These are phyloP conservation scores for Drosophila bocqueti DNA, from an alignment of 1,140 invertebrate genomes.

Conservation along the genomic window DNA sequence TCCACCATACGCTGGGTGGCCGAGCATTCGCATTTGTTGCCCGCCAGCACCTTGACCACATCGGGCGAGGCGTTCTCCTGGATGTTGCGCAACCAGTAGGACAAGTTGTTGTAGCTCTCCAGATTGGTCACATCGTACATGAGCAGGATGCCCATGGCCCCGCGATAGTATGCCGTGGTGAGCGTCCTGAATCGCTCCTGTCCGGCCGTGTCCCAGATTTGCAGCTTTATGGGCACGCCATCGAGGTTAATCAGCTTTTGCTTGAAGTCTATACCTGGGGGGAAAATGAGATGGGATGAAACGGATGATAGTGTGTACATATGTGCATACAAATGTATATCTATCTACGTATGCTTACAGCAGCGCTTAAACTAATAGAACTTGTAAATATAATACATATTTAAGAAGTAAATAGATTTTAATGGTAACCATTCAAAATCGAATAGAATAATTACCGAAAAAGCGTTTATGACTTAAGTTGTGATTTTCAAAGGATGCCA, in stretches of 20 bases:
- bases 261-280: constrained; percentile 94
- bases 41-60: constrained; percentile 93
- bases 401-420: neutral
- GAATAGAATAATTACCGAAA: neutral
- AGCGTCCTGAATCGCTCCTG: constrained; percentile 87
- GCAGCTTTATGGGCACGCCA: constrained; percentile 93
- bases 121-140: constrained; percentile 95
- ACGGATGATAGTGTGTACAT: constrained; percentile 18
- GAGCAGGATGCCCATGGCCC: constrained; percentile 94
- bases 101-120: constrained; percentile 94
- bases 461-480: neutral
- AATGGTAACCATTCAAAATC: neutral
- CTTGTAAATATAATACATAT: neutral
- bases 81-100: constrained; percentile 94
- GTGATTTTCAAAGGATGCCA: neutral
- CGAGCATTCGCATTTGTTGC: constrained; percentile 93
- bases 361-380: neutral
- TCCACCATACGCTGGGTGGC: constrained; percentile 90
- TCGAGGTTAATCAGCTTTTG: constrained; percentile 95
- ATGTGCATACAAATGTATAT: neutral
- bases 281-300: constrained; percentile 32
- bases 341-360: neutral
- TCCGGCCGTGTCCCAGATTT: constrained; percentile 93
- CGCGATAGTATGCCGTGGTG: constrained; percentile 94
- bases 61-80: constrained; percentile 95